A percentile compares a stretch with the other conserved stretches of the same genome.
Evolutionary conservation across 2,797 vertebrate genomes (phyloP).

Genomic region (Brotogeris chrysoptera): DNA sequence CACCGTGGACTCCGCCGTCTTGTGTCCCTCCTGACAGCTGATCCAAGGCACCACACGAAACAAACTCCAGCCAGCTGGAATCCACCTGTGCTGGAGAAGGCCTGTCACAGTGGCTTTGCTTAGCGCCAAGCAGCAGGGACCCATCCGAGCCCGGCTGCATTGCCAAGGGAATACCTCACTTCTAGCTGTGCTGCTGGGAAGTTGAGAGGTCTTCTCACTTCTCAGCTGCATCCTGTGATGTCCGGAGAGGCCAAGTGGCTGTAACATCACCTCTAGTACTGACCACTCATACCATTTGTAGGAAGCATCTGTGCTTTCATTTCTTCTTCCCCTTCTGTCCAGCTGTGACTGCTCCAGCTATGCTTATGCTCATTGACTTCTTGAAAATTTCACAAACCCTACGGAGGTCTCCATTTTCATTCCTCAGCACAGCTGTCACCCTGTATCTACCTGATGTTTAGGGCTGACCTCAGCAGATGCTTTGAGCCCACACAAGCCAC

Average conservation of each 20-base stretch:
- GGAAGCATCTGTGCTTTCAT: not conserved
- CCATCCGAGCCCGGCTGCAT: not conserved
- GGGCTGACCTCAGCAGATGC: not conserved
- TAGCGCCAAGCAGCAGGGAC: not conserved
- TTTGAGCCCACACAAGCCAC: not conserved
- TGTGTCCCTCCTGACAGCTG: not conserved
- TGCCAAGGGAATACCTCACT: not conserved
- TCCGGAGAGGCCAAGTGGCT: not conserved
- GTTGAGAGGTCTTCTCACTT: not conserved
- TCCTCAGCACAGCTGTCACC: not conserved
- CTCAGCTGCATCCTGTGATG: not conserved
- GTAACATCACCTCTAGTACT: not conserved
- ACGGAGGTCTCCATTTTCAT: not conserved
- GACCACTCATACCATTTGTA: not conserved
- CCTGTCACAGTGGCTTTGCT: not conserved
- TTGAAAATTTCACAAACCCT: not conserved
- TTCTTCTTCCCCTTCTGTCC: not conserved
- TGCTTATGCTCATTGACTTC: not conserved
- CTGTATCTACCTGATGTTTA: not conserved
- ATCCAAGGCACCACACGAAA: not conserved
- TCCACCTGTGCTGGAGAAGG: not conserved
- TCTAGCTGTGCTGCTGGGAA: not conserved
- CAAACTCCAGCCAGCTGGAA: not conserved
- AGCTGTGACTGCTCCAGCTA: not conserved
- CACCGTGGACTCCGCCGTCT: rapidly evolving